Conservation (phyloP, 2,113 vertebrate species). For the Cranoglanis bouderius region DNA sequence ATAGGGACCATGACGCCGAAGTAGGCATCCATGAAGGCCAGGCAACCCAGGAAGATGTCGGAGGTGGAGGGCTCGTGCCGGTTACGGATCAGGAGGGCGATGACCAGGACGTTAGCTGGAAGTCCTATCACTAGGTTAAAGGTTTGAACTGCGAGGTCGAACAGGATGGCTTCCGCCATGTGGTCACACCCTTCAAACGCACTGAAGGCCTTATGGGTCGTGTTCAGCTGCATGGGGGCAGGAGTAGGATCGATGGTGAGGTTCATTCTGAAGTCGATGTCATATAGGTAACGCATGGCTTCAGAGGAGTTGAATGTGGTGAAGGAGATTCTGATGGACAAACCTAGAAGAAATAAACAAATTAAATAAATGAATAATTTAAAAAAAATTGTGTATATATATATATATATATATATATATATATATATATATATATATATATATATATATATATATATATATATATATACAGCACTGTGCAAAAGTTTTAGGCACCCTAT, state of each 20-base stretch:
- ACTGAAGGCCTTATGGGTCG: slow-evolving; percentile 61
- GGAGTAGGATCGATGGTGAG: slow-evolving; percentile 40
- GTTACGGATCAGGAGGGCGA: slow-evolving; percentile 66
- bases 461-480: no score
- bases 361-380: no score
- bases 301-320: not conserved
- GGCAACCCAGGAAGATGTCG: slow-evolving; percentile 71
- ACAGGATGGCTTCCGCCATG: slow-evolving; percentile 64
- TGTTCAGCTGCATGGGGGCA: slow-evolving; percentile 40
- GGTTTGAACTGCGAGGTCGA: slow-evolving; percentile 70
- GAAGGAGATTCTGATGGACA: slow-evolving; percentile 39
- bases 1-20: slow-evolving; percentile 69
- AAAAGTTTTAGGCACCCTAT: no score
- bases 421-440: no score
- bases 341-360: not conserved
- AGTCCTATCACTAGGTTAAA: slow-evolving; percentile 72
- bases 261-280: not conserved
- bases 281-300: slow-evolving; percentile 52
- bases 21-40: slow-evolving; percentile 75
- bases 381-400: no score
- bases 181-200: slow-evolving; percentile 69
- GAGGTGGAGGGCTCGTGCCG: slow-evolving; percentile 71
- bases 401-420: not conserved
- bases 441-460: no score
- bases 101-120: slow-evolving; percentile 72